These are phyloP conservation scores for Drosophila anomelani DNA, from an alignment of 2,888 invertebrate species.

Conservation along the genomic window DNA sequence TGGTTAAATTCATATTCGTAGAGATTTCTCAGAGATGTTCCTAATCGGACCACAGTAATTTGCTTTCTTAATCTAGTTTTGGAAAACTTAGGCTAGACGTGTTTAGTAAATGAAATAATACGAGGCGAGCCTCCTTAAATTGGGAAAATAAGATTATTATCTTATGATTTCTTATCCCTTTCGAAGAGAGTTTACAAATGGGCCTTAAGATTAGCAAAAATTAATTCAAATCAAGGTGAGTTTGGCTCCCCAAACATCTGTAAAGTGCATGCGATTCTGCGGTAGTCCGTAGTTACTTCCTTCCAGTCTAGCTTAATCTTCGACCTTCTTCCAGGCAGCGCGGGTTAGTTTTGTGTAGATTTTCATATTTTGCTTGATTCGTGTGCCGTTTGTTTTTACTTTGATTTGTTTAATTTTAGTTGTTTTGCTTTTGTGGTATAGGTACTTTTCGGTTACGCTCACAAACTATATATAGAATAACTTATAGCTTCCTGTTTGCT, in stretches of 20 bases:
- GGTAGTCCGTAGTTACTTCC: constrained; percentile 18
- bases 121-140: neutral
- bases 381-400: constrained; percentile 37
- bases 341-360: constrained; percentile 20
- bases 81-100: neutral
- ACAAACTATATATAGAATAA: constrained; percentile 41
- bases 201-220: constrained; percentile 31
- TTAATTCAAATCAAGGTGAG: constrained; percentile 16
- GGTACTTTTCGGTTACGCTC: constrained; percentile 61
- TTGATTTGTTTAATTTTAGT: constrained; percentile 41
- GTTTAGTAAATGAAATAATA: neutral
- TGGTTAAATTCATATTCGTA: constrained; percentile 9
- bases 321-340: constrained; percentile 16
- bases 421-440: constrained; percentile 51
- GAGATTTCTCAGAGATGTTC: neutral
- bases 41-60: constrained; percentile 10
- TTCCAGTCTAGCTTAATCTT: neutral
- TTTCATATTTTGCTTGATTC: constrained; percentile 15
- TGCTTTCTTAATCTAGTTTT: neutral
- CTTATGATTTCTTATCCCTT: constrained; percentile 1
- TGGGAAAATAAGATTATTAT: neutral
- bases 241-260: constrained; percentile 5
- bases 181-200: constrained; percentile 5
- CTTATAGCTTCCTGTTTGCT: constrained; percentile 52
- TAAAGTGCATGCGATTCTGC: constrained; percentile 29